A percentile compares a stretch with the other conserved stretches of the same genome.
Conservation (phyloP, 1,140 invertebrate genomes). For the Hermetia illucens region DNA sequence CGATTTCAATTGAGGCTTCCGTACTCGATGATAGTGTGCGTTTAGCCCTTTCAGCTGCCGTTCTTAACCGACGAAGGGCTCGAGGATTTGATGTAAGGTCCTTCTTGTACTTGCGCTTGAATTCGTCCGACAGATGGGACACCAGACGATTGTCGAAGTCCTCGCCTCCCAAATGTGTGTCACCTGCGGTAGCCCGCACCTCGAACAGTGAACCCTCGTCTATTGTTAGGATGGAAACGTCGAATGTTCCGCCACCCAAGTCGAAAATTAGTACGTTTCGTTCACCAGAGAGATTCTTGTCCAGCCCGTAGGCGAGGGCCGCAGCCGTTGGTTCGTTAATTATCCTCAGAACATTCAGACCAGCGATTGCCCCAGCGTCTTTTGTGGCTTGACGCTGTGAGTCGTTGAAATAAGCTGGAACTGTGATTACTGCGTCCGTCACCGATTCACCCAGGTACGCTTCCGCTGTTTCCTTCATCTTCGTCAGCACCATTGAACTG, state of each 20-base stretch:
- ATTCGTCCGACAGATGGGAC: constrained; percentile 46
- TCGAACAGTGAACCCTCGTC: constrained; percentile 55
- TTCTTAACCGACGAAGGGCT: constrained; percentile 44
- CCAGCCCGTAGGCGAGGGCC: constrained; percentile 69
- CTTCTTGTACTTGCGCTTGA: constrained; percentile 37
- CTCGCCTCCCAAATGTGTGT: constrained; percentile 52
- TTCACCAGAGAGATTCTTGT: constrained; percentile 71
- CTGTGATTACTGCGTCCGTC: constrained; percentile 51
- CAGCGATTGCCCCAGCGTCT: constrained; percentile 62
- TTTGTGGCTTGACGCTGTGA: constrained; percentile 52
- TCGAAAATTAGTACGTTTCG: constrained; percentile 42
- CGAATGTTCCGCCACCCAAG: constrained; percentile 39
- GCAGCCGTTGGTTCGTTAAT: constrained; percentile 73
- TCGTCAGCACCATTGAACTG: constrained; percentile 71
- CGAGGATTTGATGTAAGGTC: constrained; percentile 33
- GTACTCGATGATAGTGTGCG: constrained; percentile 41
- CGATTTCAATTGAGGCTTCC: constrained; percentile 40
- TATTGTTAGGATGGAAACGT: constrained; percentile 59
- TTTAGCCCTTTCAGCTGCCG: constrained; percentile 46
- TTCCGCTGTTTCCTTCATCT: constrained; percentile 58
- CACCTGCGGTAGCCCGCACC: constrained; percentile 45
- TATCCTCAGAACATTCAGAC: constrained; percentile 68
- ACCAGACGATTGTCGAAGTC: constrained; percentile 77
- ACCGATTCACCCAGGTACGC: constrained; percentile 39
- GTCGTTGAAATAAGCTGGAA: constrained; percentile 54